These are phyloP conservation scores for Diachrysia chrysitis DNA, from an alignment of 2,888 invertebrate genomes.

Conservation along the genomic window DNA sequence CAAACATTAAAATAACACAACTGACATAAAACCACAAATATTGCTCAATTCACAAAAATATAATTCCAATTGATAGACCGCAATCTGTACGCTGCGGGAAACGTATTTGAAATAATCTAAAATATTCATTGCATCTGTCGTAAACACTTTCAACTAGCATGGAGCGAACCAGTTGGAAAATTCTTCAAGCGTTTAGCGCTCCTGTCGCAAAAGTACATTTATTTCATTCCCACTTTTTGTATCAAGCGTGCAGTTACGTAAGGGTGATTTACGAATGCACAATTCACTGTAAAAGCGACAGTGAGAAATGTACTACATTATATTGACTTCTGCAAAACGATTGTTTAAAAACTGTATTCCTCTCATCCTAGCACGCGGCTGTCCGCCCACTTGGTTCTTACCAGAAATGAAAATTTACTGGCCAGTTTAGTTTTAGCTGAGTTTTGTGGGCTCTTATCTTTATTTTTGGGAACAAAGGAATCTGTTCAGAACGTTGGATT, in stretches of 20 bases:
- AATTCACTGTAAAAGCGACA: conserved; percentile 71
- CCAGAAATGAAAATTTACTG: conserved; percentile 56
- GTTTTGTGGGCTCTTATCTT: conserved; percentile 48
- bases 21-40: not conserved
- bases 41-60: not conserved
- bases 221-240: conserved; percentile 69
- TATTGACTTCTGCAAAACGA: conserved; percentile 63
- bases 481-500: conserved; percentile 31
- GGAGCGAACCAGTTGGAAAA: conserved; percentile 52
- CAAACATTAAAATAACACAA: not conserved
- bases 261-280: conserved; percentile 73
- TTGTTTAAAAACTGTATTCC: conserved; percentile 58
- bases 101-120: conserved; percentile 44
- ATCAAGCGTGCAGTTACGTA: conserved; percentile 65
- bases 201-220: conserved; percentile 59
- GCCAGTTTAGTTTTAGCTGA: conserved; percentile 38
- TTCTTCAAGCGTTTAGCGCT: conserved; percentile 56
- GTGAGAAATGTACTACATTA: conserved; percentile 68
- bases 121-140: conserved; percentile 54
- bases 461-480: conserved; percentile 51
- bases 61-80: conserved; percentile 12
- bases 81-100: not conserved
- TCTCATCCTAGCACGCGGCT: conserved; percentile 28
- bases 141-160: conserved; percentile 39
- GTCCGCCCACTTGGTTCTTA: conserved; percentile 34